Base-by-base conservation (phyloP, 2,888 invertebrate genomes). In the Clitarchus hookeri region DNA sequence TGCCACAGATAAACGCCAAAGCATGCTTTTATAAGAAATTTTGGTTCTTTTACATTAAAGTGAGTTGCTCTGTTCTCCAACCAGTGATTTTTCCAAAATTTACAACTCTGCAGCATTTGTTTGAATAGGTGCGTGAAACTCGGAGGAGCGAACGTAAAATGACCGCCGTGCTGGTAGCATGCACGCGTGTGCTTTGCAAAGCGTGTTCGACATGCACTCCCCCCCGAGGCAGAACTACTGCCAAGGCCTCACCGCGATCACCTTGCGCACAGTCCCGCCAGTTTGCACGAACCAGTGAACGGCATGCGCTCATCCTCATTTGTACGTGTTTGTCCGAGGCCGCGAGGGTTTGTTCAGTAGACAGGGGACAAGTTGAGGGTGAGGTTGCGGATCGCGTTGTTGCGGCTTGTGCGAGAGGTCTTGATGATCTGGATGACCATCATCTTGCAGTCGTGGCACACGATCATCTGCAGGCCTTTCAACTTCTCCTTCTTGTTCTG, bases 361-460 rank as follows among this genome's bases (percentile, higher is more conserved):
- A 96, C 96, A 80, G 97, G 97, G 90, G 96, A 96, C 88, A 97
- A 93, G 92, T 97, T 96, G 84, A 97, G 94, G 79, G 97, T 97
- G 90, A 97, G 94, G 91, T 95, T 96, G 87, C 96, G 94, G 88
- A 97, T 93, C 89, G 96, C 95, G 91, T 96, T 95, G 93, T 96
- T 96, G 89, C 97, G 94, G 88, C 95, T 96, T 87, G 95, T 96
- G 91, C 95, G 95, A 88, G 97, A 96, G 36, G 97, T 97, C 92
- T 97, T 96, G 91, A 98, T 98, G 91, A 98, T 98, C 92, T 98
- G 97, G 89, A 97, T 94, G 87, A 98, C 97, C 96, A 98, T 96
- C 87, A 96, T 96, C 91, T 97, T 97, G 93, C 98, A 98, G 93
- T 98, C 98, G 91, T 97, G 96, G 91, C 98, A 98, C 84, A 98